Evolutionary conservation across 2,888 invertebrate species (phyloP).

Genomic region (Leptinotarsa juncta): DNA sequence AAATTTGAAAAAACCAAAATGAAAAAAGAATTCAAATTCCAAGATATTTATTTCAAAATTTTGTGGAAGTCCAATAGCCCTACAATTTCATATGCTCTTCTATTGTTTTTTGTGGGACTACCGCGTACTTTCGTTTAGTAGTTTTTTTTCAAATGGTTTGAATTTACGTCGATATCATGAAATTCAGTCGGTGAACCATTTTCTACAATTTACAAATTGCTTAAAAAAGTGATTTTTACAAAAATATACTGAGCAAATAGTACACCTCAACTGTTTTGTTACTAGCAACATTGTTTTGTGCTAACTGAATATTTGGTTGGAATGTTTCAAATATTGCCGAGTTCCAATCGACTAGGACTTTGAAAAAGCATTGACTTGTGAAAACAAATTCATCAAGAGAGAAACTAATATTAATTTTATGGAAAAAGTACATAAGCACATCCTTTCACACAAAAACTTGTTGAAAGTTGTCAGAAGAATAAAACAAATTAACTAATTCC

Average conservation of each 20-base stretch:
- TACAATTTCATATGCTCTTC: constrained; percentile 65
- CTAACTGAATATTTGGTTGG: constrained; percentile 36
- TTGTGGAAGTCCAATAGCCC: constrained; percentile 68
- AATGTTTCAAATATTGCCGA: constrained; percentile 40
- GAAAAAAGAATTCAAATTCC: constrained; percentile 54
- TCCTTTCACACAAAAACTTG: no score
- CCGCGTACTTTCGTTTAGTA: constrained; percentile 45
- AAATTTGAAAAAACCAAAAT: constrained; percentile 26
- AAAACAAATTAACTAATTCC: no score
- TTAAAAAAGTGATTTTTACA: constrained; percentile 58
- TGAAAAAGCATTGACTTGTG: neutral
- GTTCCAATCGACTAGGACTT: constrained; percentile 7
- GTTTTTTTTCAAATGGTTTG: constrained; percentile 20
- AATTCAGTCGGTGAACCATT: constrained; percentile 61
- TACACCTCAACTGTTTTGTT: constrained; percentile 58
- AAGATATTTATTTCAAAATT: constrained; percentile 67
- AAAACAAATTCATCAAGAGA: neutral
- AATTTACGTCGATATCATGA: constrained; percentile 32
- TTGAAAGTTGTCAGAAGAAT: no score
- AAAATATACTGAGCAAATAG: constrained; percentile 64
- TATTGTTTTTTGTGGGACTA: constrained; percentile 57
- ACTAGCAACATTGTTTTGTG: constrained; percentile 33
- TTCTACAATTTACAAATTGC: constrained; percentile 59
- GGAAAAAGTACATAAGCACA: no score
- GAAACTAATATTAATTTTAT: no score